phyloP scores from a whole-genome alignment of 2,888 invertebrate species.

The Tachystola acroxantha region DNA sequence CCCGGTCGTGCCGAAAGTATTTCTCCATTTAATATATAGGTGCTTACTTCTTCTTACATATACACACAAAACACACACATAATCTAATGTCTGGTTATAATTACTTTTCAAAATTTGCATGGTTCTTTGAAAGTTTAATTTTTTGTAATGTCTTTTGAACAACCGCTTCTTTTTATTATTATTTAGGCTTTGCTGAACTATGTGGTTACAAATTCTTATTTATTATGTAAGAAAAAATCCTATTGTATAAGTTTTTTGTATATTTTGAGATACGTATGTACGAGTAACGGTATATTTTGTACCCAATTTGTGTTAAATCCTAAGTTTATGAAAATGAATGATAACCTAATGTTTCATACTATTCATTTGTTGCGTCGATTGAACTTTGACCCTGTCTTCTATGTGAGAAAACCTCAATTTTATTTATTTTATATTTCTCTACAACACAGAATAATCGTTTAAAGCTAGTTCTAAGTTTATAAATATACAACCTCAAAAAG shows the following conservation, averaged over 20 bases:
- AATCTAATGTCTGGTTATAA: neutral
- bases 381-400: constrained; percentile 52
- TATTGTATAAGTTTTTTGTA: too few species aligned
- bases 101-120: constrained; percentile 28
- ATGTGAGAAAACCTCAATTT: constrained; percentile 12
- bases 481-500: too few species aligned
- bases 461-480: too few species aligned
- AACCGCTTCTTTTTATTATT: constrained; percentile 66
- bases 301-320: too few species aligned
- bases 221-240: too few species aligned
- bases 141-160: constrained; percentile 31
- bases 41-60: too few species aligned
- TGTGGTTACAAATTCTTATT: constrained; percentile 11
- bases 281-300: too few species aligned
- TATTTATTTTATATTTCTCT: constrained; percentile 19
- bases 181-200: constrained; percentile 51
- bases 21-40: too few species aligned
- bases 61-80: too few species aligned
- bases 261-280: too few species aligned
- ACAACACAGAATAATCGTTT: constrained; percentile 40
- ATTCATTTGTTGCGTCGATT: constrained; percentile 51
- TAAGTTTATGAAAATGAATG: neutral
- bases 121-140: constrained; percentile 22
- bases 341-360: constrained; percentile 29
- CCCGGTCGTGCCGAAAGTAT: too few species aligned